Base-by-base conservation (phyloP, 2,113 vertebrate species). In the Leuciscus idus region DNA sequence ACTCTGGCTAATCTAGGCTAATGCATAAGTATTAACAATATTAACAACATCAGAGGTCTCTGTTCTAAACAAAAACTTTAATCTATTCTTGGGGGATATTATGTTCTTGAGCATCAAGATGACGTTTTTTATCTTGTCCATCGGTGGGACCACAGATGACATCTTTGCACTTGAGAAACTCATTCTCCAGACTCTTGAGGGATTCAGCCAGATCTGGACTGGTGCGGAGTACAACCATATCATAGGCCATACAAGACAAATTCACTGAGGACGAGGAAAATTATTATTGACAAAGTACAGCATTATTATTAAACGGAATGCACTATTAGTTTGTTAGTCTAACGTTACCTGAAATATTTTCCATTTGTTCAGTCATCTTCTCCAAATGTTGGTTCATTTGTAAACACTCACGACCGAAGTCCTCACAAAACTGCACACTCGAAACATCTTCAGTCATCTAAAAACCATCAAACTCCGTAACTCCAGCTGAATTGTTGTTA, bases 221-320 rank as follows among this genome's bases (percentile, higher is more conserved):
- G 82, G 95, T 96, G 23, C 95, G 93, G 57, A 95, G 88, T 4
- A 94, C 92, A 50, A 95, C 93, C 92, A 95, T 94, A 89, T 97
- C 94, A 1, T 97, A 97, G 1, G 93, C 90, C 95, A 97, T 95
- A 95, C 94, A 97, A 0, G 95, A 93, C 62, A 95, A 86, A 75
- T 94, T 94, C 85, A 96, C 98, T 99, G 50, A 84, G 92, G 9
- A 70, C n/a, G 87, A 8, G 46, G 2, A 21, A n/a, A 33, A 33
- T 26, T 0, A 2, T 55, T 28, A 68, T 50, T 70, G 59, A 6
- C 17, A 36, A 30, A 0, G 6, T 15, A 1, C 0, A 74, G 39
- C 12, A 74, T 15, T 48, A 11, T 12, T 17, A 30, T 72, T 39
- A 48, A 13, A 13, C 8, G 1, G 19, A 30, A 21, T 17, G 9